These are phyloP conservation scores for Corythaixoides concolor DNA, from an alignment of 2,113 vertebrate genomes.

Conservation along the genomic window DNA sequence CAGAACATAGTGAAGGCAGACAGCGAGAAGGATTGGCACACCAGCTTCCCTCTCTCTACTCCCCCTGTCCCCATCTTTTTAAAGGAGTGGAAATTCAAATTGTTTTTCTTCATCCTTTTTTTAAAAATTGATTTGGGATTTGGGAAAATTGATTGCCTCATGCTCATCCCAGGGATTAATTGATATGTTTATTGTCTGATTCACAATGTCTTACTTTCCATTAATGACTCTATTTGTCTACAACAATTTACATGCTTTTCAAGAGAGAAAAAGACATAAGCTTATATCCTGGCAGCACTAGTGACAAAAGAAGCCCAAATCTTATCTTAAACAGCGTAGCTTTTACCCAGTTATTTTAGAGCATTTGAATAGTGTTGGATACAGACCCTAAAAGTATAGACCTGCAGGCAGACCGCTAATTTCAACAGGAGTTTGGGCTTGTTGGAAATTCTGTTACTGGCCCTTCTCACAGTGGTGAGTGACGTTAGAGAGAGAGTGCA, in stretches of 20 bases:
- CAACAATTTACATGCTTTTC: constrained; percentile 21
- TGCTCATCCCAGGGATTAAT: constrained; percentile 46
- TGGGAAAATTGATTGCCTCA: constrained; percentile 55
- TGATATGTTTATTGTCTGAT: constrained; percentile 46
- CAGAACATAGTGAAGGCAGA: neutral
- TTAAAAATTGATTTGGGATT: constrained; percentile 53
- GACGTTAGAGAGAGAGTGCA: neutral
- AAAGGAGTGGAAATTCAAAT: constrained; percentile 25
- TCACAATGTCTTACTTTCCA: neutral
- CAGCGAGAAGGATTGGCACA: neutral
- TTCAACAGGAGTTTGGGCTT: neutral
- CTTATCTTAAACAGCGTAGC: neutral
- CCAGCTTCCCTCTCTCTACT: neutral
- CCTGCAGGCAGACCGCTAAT: neutral
- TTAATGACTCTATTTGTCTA: constrained; percentile 41
- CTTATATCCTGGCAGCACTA: neutral
- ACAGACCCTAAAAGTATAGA: neutral
- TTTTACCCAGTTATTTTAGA: neutral
- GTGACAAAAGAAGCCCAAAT: neutral
- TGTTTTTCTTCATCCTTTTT: neutral
- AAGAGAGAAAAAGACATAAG: neutral
- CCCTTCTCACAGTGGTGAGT: neutral
- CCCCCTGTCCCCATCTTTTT: neutral
- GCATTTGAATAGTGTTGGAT: neutral
- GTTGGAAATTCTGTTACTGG: neutral